Evolutionary conservation across 2,888 invertebrate genomes (phyloP).

Genomic region (Leptarthrus brevirostris): DNA sequence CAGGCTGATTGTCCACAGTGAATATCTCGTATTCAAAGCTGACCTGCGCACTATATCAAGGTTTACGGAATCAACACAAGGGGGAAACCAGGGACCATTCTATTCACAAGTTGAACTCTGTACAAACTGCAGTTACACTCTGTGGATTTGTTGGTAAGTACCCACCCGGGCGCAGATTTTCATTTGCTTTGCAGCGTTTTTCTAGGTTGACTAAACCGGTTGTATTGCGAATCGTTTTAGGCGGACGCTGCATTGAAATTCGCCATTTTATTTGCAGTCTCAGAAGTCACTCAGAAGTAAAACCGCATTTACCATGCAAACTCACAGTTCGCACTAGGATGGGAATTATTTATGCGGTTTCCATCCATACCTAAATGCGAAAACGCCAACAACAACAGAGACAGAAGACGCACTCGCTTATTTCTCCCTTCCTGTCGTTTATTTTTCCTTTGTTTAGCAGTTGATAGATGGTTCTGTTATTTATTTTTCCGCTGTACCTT

Average conservation of each 20-base stretch:
- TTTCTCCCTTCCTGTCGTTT: conserved; percentile 16
- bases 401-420: conserved; percentile 19
- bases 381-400: conserved; percentile 6
- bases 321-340: conserved; percentile 16
- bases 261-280: conserved; percentile 28
- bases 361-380: neutral
- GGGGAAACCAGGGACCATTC: too few relatives aligned
- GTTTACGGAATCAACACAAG: too few relatives aligned
- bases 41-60: too few relatives aligned
- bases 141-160: neutral
- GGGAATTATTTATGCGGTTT: conserved; percentile 30
- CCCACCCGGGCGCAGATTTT: neutral
- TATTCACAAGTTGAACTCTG: too few relatives aligned
- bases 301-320: conserved; percentile 31
- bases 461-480: conserved; percentile 39
- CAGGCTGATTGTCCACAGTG: too few relatives aligned
- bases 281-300: neutral
- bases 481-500: conserved; percentile 24
- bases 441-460: conserved; percentile 35
- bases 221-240: conserved; percentile 13
- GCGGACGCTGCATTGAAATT: conserved; percentile 30
- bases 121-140: neutral
- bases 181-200: conserved; percentile 14
- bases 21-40: too few relatives aligned
- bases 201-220: conserved; percentile 33